phyloP scores from a whole-genome alignment of 2,888 invertebrate genomes.

The Scaptomyza polygonia region DNA sequence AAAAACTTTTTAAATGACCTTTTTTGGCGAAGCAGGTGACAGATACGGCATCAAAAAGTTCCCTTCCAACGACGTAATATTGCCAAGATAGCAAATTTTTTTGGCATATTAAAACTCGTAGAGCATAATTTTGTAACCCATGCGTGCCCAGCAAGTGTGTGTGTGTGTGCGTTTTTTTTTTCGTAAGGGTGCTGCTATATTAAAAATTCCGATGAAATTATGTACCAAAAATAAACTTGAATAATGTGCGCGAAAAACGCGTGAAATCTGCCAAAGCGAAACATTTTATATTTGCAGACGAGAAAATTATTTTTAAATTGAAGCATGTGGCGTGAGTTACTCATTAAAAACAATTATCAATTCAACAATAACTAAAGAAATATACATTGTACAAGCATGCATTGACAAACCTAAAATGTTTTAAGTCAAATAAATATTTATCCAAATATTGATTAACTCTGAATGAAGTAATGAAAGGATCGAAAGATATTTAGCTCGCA shows the following conservation, averaged over 20 bases:
- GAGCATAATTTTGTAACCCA: conserved; percentile 34
- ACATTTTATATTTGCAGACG: conserved; percentile 33
- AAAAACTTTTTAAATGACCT: conserved; percentile 53
- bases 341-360: conserved; percentile 52
- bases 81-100: conserved; percentile 45
- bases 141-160: neutral
- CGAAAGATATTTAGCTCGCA: neutral
- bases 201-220: conserved; percentile 38
- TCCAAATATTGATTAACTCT: neutral
- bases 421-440: neutral
- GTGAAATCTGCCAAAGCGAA: conserved; percentile 19
- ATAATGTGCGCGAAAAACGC: conserved; percentile 18
- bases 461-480: neutral
- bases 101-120: conserved; percentile 60
- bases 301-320: conserved; percentile 44
- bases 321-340: conserved; percentile 15
- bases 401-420: conserved; percentile 19
- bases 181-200: conserved; percentile 22
- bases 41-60: conserved; percentile 30
- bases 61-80: neutral
- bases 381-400: conserved; percentile 28
- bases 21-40: conserved; percentile 47
- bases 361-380: conserved; percentile 40
- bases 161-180: conserved; percentile 11
- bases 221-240: conserved; percentile 33